A percentile compares a stretch with the other conserved stretches of the same genome.
Evolutionary conservation across 1,140 invertebrate species (phyloP).

Genomic region (Papilio helenus): DNA sequence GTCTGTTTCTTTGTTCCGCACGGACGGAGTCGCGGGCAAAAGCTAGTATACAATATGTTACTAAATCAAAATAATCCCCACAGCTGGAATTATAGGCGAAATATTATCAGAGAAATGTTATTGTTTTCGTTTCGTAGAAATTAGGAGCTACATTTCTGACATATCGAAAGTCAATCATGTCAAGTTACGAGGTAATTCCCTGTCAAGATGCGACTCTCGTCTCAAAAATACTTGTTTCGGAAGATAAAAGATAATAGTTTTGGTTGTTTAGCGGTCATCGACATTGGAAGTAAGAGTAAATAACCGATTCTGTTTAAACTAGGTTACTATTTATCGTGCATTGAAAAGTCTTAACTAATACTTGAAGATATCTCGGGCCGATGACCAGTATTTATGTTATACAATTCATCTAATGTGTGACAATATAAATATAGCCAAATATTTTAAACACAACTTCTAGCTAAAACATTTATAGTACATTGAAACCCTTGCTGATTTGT

Average conservation of each 20-base stretch:
- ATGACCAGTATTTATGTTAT: neutral
- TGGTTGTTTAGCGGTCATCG: neutral
- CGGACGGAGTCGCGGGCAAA: too few species aligned
- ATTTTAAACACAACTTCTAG: too few species aligned
- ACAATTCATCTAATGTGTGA: too few species aligned
- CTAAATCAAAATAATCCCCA: neutral
- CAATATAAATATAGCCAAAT: too few species aligned
- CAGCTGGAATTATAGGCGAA: neutral
- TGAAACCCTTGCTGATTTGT: too few species aligned
- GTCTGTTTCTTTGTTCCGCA: too few species aligned
- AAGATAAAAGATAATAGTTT: slow-evolving; percentile 11
- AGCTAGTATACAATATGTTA: neutral
- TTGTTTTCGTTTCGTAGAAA: neutral
- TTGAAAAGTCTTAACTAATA: neutral
- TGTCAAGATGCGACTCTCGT: neutral
- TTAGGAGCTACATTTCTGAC: slow-evolving; percentile 1
- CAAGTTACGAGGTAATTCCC: slow-evolving; percentile 9
- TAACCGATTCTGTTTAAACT: slow-evolving; percentile 5
- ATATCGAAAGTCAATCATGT: slow-evolving; percentile 12
- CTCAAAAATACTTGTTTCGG: neutral
- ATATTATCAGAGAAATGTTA: slow-evolving; percentile 5
- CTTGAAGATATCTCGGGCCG: neutral
- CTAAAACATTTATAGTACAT: too few species aligned
- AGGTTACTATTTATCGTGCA: slow-evolving; percentile 6
- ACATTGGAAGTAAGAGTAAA: slow-evolving; percentile 9